Percentiles rank a stretch among this genome's conserved stretches.
Evolutionary conservation across 2,797 vertebrate genomes (phyloP).

Genomic region (Spinus olivaceus): DNA sequence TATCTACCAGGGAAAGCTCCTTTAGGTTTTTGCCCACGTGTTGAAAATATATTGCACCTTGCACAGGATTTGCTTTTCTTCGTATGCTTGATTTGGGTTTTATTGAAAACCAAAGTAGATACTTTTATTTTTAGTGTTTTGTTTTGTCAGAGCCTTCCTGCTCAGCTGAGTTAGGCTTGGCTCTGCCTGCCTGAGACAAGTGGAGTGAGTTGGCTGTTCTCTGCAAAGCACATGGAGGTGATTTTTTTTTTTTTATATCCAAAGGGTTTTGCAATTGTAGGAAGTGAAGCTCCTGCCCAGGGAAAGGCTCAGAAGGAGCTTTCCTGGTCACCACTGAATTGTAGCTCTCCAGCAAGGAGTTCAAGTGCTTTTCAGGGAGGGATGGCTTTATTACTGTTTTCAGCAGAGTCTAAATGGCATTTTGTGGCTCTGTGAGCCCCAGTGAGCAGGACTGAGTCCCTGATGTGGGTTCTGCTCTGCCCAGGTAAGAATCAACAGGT

Average conservation of each 20-base stretch:
- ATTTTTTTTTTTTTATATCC: neutral
- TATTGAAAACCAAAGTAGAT: neutral
- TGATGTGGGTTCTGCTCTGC: neutral
- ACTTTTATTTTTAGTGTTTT: neutral
- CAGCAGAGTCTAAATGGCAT: neutral
- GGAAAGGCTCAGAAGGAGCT: neutral
- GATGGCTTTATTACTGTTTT: neutral
- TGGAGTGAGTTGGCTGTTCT: neutral
- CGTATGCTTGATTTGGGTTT: neutral
- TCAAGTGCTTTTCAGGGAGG: neutral
- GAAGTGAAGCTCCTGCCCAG: neutral
- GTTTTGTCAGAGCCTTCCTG: neutral
- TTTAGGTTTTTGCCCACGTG: neutral
- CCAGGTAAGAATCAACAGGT: neutral
- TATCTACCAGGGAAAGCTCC: neutral
- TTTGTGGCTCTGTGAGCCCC: neutral
- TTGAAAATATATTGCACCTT: neutral
- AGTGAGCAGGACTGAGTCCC: rapidly evolving
- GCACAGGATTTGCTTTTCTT: neutral
- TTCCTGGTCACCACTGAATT: neutral
- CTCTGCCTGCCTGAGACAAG: neutral
- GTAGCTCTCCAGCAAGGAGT: neutral
- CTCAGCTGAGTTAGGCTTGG: neutral
- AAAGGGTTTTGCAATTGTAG: neutral
- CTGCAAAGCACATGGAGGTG: neutral